Evolutionary conservation across 1,140 invertebrate species (phyloP).

Genomic region (Drosophila busckii): DNA sequence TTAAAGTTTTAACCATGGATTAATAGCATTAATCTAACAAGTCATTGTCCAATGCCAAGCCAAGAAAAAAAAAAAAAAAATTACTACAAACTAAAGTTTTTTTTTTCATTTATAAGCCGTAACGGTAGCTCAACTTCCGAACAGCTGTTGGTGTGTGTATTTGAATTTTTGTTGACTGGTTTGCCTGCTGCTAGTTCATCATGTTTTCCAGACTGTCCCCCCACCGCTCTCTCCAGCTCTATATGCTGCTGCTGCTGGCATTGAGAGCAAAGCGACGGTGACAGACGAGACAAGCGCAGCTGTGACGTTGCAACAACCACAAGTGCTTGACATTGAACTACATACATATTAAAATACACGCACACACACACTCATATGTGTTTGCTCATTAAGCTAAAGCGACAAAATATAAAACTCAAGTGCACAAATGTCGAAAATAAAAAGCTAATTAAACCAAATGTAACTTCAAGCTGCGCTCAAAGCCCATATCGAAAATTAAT

Average conservation of each 20-base stretch:
- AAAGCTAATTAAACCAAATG: conserved; percentile 24
- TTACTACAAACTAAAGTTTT: conserved; percentile 12
- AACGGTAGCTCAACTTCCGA: conserved; percentile 61
- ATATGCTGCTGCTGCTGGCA: no score
- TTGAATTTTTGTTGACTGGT: conserved; percentile 29
- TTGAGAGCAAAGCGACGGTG: conserved; percentile 47
- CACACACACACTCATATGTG: no score
- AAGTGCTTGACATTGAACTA: conserved; percentile 62
- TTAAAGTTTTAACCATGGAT: conserved; percentile 41
- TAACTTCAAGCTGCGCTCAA: conserved; percentile 20
- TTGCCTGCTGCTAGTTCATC: conserved; percentile 25
- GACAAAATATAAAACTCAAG: conserved; percentile 10
- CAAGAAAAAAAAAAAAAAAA: conserved; percentile 18
- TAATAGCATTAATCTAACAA: conserved; percentile 43
- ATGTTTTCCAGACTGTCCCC: conserved; percentile 14
- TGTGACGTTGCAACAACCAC: conserved; percentile 56
- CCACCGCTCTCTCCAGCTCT: no score
- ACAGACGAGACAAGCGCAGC: conserved; percentile 30
- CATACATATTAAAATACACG: conserved; percentile 16
- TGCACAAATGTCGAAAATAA: conserved; percentile 16
- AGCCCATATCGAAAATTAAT: conserved; percentile 20
- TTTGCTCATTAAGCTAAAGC: conserved; percentile 15
- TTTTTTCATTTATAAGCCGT: conserved; percentile 53
- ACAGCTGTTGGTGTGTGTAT: conserved; percentile 39
- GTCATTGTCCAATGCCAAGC: conserved; percentile 63